Evolutionary conservation across 2,113 vertebrate genomes (phyloP).

Genomic region (Peromyscus polionotus): DNA sequence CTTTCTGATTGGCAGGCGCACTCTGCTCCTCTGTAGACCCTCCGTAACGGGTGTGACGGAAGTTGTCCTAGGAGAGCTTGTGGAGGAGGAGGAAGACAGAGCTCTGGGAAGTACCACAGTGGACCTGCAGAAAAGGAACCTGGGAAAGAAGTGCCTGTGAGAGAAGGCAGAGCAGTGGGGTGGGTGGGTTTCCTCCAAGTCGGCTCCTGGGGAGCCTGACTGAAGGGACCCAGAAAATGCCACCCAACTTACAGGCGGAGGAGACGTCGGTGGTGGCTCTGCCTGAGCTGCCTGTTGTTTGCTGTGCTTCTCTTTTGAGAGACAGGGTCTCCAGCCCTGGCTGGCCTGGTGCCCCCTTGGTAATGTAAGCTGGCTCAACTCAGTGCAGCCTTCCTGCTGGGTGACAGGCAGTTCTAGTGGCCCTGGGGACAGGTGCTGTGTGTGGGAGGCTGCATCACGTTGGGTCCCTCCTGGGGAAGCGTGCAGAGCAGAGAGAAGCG

Average conservation of each 20-base stretch:
- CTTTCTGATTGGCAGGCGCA: not conserved
- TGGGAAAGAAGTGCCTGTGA: not conserved
- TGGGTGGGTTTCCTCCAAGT: constrained; percentile 10
- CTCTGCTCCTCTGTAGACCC: not conserved
- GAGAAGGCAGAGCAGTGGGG: not conserved
- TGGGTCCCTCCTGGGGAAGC: not conserved
- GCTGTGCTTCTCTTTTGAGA: not conserved
- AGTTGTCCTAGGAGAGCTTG: not conserved
- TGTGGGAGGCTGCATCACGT: not conserved
- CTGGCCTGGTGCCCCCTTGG: not conserved
- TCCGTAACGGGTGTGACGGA: not conserved
- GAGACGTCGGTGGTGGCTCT: not conserved
- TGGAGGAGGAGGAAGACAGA: not conserved
- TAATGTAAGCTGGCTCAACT: not conserved
- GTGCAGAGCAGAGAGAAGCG: not conserved
- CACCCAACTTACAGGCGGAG: not conserved
- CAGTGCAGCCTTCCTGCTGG: not conserved
- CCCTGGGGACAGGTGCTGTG: not conserved
- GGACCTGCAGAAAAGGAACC: not conserved
- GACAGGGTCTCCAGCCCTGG: not conserved
- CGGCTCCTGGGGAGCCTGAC: not conserved
- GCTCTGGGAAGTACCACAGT: not conserved
- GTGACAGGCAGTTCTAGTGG: not conserved
- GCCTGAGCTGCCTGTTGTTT: not conserved
- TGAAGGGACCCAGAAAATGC: not conserved